Base-by-base conservation (phyloP, 2,797 vertebrate genomes). In the Coilia nasus region DNA sequence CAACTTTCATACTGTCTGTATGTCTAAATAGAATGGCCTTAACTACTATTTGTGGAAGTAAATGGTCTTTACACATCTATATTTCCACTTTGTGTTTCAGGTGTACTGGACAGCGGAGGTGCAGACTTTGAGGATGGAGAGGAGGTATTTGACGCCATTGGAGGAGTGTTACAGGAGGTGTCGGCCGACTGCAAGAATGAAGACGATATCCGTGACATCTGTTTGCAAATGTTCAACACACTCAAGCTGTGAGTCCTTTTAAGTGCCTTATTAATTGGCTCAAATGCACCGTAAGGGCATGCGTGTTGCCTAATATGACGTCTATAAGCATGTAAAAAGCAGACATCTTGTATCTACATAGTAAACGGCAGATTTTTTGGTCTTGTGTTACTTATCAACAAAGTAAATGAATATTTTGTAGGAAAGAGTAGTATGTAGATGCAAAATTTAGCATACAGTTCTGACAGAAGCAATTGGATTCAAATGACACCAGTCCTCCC, bases 141-240 rank as follows among this genome's bases (percentile, higher is more conserved):
- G 81, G 98, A 99, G 81, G 95, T 99, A n/a, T 97, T 96, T 85
- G 98, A 99, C 2, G 98, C 98, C 0, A 93, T 99, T 0, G 98
- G 98, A 0, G 97, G 97, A 0, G 94, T 99, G 85, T 93, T 99
- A 86, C 97, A 98, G 91, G 97, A 97, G 17, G 96, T 98, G 86
- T 97, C 97, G 0, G 94, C 93, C 2, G 97, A 97, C 92, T 94
- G 93, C 67, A 99, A 98, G 85, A 97, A 98, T 81, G 97, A 98
- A 83, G 96, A 97, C 0, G 96, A 98, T 86, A 94, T 99, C 88
- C 92, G 96, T 81, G 95, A 97, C 82, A 96, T 99, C 89, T 99
- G 98, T 87, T 94, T 97, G 85, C 96, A 97, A 92, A 97, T 99
- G 97, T 99, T 97, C 94, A 97, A 97, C 95, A 97, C 97, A 0